Conservation (phyloP, 2,888 invertebrate species). For the Scaptomyza caliginosa region DNA sequence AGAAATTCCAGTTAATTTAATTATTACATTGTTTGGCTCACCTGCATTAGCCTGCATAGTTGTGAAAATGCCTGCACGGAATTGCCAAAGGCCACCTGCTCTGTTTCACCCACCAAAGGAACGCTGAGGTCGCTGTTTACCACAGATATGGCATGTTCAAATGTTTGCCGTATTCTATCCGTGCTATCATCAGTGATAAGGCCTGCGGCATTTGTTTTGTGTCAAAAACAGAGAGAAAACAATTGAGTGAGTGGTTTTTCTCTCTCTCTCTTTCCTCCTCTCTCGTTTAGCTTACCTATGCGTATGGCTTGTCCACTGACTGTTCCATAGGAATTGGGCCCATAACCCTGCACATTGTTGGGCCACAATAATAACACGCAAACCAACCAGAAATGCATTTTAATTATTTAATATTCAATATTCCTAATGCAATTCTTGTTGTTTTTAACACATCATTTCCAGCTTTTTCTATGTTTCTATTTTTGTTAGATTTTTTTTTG, state of each 20-base stretch:
- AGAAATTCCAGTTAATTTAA: neutral
- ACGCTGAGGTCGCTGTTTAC: constrained; percentile 78
- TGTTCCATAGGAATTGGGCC: constrained; percentile 33
- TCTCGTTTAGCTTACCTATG: constrained; percentile 51
- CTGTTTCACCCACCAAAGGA: constrained; percentile 69
- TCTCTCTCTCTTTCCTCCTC: neutral
- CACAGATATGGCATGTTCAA: constrained; percentile 79
- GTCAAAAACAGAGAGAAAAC: constrained; percentile 14
- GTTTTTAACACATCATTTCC: constrained; percentile 3
- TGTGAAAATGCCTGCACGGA: constrained; percentile 85
- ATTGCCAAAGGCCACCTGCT: constrained; percentile 85
- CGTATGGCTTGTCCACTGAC: constrained; percentile 49
- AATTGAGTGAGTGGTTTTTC: neutral
- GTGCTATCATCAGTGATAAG: constrained; percentile 78
- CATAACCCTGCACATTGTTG: constrained; percentile 41
- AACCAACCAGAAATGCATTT: constrained; percentile 52
- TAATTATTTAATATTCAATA: neutral
- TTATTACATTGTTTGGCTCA: constrained; percentile 51
- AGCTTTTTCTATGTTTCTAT: constrained; percentile 24
- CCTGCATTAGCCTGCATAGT: constrained; percentile 86
- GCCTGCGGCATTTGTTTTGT: constrained; percentile 59
- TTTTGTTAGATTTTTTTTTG: constrained; percentile 23
- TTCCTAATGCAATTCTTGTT: neutral
- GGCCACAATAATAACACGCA: constrained; percentile 37
- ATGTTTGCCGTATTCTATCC: constrained; percentile 72